Evolutionary conservation across 2,888 invertebrate species (phyloP).

Genomic region (Drosophila anomalata): DNA sequence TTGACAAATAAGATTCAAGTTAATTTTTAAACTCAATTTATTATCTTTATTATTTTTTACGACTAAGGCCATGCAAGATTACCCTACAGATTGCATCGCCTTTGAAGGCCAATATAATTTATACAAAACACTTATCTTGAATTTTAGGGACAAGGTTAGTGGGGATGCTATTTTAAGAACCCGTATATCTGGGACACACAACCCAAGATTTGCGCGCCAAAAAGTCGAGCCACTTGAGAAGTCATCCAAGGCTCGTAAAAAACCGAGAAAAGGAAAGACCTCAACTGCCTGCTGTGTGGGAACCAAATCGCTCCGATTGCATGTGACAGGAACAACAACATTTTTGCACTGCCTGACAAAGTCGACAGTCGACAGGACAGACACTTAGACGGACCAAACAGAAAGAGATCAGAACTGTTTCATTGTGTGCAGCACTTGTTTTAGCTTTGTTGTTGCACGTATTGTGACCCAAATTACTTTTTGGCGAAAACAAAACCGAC

Average conservation of each 20-base stretch:
- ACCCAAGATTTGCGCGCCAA: slow-evolving; percentile 46
- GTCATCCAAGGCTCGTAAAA: slow-evolving; percentile 46
- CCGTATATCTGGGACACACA: slow-evolving; percentile 36
- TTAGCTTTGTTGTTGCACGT: slow-evolving; percentile 42
- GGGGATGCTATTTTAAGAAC: slow-evolving; percentile 34
- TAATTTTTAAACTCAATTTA: too few species aligned
- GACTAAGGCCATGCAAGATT: neutral
- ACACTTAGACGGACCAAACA: slow-evolving; percentile 2
- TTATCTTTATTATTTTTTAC: neutral
- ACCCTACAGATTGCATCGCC: slow-evolving; percentile 15
- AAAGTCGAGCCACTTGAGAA: slow-evolving; percentile 61
- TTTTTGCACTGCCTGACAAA: slow-evolving; percentile 62
- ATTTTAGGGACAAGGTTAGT: slow-evolving; percentile 25
- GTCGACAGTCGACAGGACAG: slow-evolving; percentile 8
- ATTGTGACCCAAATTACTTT: slow-evolving; percentile 73
- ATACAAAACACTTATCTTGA: slow-evolving; percentile 27
- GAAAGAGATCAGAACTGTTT: slow-evolving; percentile 50
- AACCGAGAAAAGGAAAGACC: slow-evolving; percentile 40
- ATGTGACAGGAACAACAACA: slow-evolving; percentile 66
- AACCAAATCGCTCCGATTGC: slow-evolving; percentile 66
- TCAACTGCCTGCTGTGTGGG: slow-evolving; percentile 75
- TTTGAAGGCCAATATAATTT: slow-evolving; percentile 17
- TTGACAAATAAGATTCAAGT: neutral
- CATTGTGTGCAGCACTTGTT: slow-evolving; percentile 71
- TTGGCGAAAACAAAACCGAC: slow-evolving; percentile 58